phyloP scores from a whole-genome alignment of 2,888 invertebrate species.

The Apotomis turbidana region DNA sequence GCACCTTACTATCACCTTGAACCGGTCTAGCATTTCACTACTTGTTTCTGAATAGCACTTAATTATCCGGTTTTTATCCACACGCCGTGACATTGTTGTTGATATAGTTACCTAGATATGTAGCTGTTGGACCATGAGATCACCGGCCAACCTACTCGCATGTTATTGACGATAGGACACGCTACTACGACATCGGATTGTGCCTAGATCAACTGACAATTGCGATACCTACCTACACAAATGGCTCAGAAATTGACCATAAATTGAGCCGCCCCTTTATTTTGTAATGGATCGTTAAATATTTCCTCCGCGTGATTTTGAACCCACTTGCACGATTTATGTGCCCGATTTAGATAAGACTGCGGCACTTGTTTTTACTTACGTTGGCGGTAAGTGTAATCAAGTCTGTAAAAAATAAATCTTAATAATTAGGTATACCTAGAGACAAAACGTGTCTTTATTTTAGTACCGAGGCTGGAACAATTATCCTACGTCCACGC shows the following conservation, averaged over 20 bases:
- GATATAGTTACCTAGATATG: constrained; percentile 13
- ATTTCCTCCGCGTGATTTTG: constrained; percentile 10
- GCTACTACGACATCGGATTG: constrained; percentile 19
- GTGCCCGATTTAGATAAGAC: constrained; percentile 4
- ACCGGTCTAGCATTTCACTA: constrained; percentile 1
- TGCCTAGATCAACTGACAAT: constrained; percentile 26
- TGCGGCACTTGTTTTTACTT: not conserved
- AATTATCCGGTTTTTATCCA: constrained; percentile 34
- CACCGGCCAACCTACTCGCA: constrained; percentile 48
- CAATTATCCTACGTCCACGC: too few relatives aligned
- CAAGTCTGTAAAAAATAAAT: not conserved
- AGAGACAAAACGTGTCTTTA: too few relatives aligned
- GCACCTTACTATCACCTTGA: not conserved
- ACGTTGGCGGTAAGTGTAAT: not conserved
- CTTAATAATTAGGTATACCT: not conserved
- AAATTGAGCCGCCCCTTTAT: constrained; percentile 19
- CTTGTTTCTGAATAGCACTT: constrained; percentile 6
- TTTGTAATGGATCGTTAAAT: constrained; percentile 15
- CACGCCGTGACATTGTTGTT: constrained; percentile 46
- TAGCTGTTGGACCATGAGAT: constrained; percentile 51
- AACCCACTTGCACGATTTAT: constrained; percentile 6
- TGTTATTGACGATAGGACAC: constrained; percentile 33
- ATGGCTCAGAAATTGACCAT: constrained; percentile 10
- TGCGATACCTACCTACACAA: constrained; percentile 4
- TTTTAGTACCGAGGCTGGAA: too few relatives aligned